Conservation (phyloP, 1,140 invertebrate species). For the Octopus sinensis region DNA sequence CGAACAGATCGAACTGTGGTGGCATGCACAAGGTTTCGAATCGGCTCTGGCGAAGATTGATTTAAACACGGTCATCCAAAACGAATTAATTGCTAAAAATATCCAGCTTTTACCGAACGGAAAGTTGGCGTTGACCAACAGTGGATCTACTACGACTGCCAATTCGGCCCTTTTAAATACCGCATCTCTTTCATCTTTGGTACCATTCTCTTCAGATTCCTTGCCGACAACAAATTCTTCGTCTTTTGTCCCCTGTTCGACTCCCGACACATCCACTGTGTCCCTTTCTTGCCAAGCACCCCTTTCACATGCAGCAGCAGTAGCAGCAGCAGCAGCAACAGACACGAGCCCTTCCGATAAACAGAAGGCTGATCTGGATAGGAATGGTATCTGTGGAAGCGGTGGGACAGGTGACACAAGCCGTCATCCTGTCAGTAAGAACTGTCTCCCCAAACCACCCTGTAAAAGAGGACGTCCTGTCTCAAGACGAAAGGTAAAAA, state of each 20-base stretch:
- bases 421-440: background rate
- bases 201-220: too few species aligned
- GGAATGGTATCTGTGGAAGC: background rate
- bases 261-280: background rate
- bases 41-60: background rate
- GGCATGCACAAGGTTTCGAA: background rate
- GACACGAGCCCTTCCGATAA: background rate
- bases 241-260: background rate
- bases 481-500: conserved; percentile 21
- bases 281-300: background rate
- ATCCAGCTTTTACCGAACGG: background rate
- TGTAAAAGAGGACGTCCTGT: conserved; percentile 29
- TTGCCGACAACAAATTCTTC: background rate
- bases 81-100: background rate
- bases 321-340: conserved; percentile 19
- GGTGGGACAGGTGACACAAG: conserved; percentile 19
- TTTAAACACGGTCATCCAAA: background rate
- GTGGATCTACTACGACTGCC: background rate
- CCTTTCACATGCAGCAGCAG: background rate
- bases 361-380: background rate
- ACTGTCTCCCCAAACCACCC: background rate
- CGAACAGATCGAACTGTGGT: background rate
- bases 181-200: background rate
- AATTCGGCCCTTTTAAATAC: background rate
- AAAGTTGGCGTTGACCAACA: background rate